Percentiles rank a stretch among this genome's conserved stretches.
Evolutionary conservation across 2,113 vertebrate species (phyloP).

Genomic region (Calcarius ornatus): DNA sequence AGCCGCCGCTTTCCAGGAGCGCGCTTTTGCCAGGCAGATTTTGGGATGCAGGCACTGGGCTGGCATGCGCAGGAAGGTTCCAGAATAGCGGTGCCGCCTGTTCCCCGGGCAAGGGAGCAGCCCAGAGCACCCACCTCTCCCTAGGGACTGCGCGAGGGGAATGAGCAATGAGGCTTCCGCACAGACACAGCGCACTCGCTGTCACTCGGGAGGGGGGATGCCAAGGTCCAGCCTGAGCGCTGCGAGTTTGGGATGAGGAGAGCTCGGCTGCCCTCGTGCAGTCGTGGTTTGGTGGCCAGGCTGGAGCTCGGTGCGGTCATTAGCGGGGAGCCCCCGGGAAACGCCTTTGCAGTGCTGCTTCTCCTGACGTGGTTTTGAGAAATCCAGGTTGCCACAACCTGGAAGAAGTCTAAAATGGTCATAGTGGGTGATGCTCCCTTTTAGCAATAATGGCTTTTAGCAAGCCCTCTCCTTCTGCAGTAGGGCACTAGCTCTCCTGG

Average conservation of each 20-base stretch:
- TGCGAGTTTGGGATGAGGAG: background rate
- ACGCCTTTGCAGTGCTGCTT: background rate
- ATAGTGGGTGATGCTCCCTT: background rate
- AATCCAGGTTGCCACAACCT: background rate
- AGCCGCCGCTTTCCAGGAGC: background rate
- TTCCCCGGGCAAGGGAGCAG: background rate
- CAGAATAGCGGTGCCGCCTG: constrained; percentile 40
- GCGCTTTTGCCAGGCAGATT: background rate
- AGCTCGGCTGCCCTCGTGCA: background rate
- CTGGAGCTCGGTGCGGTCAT: background rate
- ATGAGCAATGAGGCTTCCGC: background rate
- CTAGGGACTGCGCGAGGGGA: background rate
- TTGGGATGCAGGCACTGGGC: background rate
- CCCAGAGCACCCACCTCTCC: background rate
- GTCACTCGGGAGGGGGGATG: background rate
- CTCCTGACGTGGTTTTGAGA: background rate
- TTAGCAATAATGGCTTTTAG: background rate
- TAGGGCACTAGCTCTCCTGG: background rate
- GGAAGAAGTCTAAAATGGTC: background rate
- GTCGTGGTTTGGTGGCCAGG: background rate
- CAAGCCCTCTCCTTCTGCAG: background rate
- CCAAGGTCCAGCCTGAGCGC: accelerated
- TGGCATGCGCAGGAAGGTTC: constrained; percentile 56
- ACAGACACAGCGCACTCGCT: background rate
- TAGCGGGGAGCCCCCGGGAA: background rate